Evolutionary conservation across 2,888 invertebrate genomes (phyloP), one percentile per base, ranked within the genome.

Genomic region (Agriopis leucophaearia): DNA sequence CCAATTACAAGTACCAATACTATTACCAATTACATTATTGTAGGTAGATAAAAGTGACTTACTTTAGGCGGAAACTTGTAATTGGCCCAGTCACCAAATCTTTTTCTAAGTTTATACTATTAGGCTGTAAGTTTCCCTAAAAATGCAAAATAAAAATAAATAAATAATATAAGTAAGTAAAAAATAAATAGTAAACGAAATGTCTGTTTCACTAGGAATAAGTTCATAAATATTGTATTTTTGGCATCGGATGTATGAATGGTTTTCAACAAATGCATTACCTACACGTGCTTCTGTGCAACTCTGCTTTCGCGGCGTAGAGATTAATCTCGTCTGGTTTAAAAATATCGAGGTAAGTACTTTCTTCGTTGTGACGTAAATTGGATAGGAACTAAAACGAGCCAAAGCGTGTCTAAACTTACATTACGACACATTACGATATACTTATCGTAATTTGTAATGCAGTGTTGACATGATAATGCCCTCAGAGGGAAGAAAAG

Each of bases 321-420:
- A 44, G 7, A 44, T 13, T 6, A 45, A 13, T 42, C 38, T 40
- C 10, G 16, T 27, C 27, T 27, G 1, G 27, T 27, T 40, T 62
- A 62, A 47, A 62, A 55, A 55, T 55, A 48, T 36, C 18, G 51
- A 47, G 0, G 2, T 10, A 15, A 4, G 16, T 36, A 54, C 58
- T 59, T 65, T 59, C 65, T 65, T 65, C 16, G 60, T 16, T 18
- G 38, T 51, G 54, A 54, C 57, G 51, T 38, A 59, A 40, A 40
- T 47, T 48, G 8, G 27, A 12, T 2, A 48, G 5, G 15, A 45
- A 10, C 15, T 35, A 50, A 44, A 48, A 50, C 13, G n/a, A 50
- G 55, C 35, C 65, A 52, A 52, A 44, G 18, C 16, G 18, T 59
- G 54, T 27, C 40, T 44, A 44, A 48, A 52, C 12, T n/a, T n/a